phyloP scores from a whole-genome alignment of 1,140 invertebrate species.

The Gonioctena quinquepunctata region DNA sequence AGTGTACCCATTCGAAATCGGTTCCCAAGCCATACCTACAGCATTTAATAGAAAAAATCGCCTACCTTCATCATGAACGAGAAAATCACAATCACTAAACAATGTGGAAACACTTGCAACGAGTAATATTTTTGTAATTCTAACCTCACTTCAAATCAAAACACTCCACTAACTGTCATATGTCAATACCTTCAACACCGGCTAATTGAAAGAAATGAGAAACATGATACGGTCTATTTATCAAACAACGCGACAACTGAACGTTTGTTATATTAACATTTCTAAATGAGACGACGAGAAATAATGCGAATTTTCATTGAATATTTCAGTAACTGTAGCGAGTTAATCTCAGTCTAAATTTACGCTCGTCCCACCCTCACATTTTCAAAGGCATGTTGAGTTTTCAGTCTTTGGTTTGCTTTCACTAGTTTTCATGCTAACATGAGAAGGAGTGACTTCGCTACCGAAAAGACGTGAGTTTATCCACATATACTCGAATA shows the following conservation, averaged over 20 bases:
- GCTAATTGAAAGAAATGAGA: too few relatives aligned
- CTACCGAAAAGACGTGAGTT: too few relatives aligned
- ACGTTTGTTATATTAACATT: slow-evolving; percentile 25
- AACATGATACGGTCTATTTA: slow-evolving; percentile 21
- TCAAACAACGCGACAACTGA: slow-evolving; percentile 7
- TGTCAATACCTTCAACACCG: neutral
- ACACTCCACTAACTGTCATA: neutral
- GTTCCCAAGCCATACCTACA: too few relatives aligned
- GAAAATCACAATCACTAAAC: too few relatives aligned
- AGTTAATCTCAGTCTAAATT: slow-evolving; percentile 39
- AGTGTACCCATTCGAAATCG: too few relatives aligned
- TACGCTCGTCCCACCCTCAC: slow-evolving; percentile 36
- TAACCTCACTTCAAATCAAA: slow-evolving; percentile 11
- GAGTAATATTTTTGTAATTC: too few relatives aligned
- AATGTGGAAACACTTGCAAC: too few relatives aligned
- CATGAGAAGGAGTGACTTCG: neutral
- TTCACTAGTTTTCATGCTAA: slow-evolving; percentile 5
- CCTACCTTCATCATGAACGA: too few relatives aligned
- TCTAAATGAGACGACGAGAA: slow-evolving; percentile 36
- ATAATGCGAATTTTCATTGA: slow-evolving; percentile 42
- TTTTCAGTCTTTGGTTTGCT: slow-evolving; percentile 20
- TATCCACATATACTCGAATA: too few relatives aligned
- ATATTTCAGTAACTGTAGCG: slow-evolving; percentile 36
- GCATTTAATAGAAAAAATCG: too few relatives aligned
- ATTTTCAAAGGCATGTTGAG: slow-evolving; percentile 28